Conservation (phyloP, 2,113 vertebrate genomes). For the Xyrauchen texanus region DNA sequence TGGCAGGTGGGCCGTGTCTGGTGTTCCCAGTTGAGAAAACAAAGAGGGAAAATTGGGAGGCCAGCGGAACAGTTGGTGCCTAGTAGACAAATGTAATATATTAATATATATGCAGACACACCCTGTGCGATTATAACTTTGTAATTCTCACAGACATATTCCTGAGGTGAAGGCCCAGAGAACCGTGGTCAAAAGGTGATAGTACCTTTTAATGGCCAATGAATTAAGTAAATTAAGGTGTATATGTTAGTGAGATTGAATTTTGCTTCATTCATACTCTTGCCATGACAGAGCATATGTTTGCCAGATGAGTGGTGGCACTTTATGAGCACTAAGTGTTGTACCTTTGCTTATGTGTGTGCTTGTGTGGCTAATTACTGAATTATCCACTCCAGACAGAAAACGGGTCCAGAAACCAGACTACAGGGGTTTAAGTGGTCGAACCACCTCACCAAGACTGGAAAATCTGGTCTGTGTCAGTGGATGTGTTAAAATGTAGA, state of each 20-base stretch:
- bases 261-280: too few relatives aligned
- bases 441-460: background rate
- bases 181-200: background rate
- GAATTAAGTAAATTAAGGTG: slow-evolving; percentile 1
- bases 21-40: slow-evolving; percentile 10
- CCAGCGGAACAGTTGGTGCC: background rate
- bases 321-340: background rate
- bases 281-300: too few relatives aligned
- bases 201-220: background rate
- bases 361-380: slow-evolving; percentile 3
- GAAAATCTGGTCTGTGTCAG: background rate
- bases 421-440: background rate
- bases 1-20: slow-evolving; percentile 15
- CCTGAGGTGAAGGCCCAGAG: slow-evolving; percentile 3
- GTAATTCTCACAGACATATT: slow-evolving; percentile 45
- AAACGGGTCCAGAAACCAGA: slow-evolving; percentile 1
- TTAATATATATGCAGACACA: slow-evolving; percentile 38
- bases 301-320: slow-evolving; percentile 36
- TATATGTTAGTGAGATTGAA: background rate
- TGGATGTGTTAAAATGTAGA: slow-evolving; percentile 13
- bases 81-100: background rate
- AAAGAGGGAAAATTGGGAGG: background rate
- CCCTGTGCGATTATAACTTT: slow-evolving; percentile 7
- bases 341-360: background rate
- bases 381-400: background rate